Base-by-base conservation (phyloP, 2,113 vertebrate genomes). In the Phoenicopterus ruber region DNA sequence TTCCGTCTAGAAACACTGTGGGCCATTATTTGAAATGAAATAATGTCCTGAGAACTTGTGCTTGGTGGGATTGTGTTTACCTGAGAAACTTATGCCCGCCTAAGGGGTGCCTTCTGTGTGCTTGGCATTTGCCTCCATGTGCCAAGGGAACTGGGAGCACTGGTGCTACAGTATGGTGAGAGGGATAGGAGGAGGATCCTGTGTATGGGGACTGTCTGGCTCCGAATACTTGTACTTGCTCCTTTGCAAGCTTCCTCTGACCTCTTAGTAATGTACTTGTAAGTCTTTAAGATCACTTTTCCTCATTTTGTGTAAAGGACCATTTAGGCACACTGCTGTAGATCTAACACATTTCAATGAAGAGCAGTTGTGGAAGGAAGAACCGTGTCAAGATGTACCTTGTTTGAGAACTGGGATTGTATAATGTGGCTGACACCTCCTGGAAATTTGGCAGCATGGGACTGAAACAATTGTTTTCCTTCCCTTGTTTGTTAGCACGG, bases 401-500 rank as follows among this genome's bases (percentile, higher is more conserved):
- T 73, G 25, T 49, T 88, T 86, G 91, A 83, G 72, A 86, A 32
- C 67, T 67, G 54, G 29, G 24, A 40, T 66, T 93, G 52, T 91
- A 82, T 82, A 80, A 77, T 11, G 2, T 82, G 81, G 61, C 93
- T 96, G 96, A 96, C 92, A 96, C 80, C 94, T 95, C 79, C 85
- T 97, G 86, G 94, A 94, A 94, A 97, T 85, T 65, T 82, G 81
- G 83, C 88, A 94, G 71, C 55, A 5, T 46, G 49, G 22, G 42
- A 72, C 62, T 42, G 61, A 91, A 97, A 84, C 78, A 91, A 80
- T 94, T 91, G 81, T 91, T 94, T 96, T 95, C 89, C 86, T 97
- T 97, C 93, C 84, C 91, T 91, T 89, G 70, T 97, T 97, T 96
- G 74, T 94, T 94, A 87, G 73, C 44, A 80, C 82, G 78, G 77